phyloP scores from a whole-genome alignment of 2,888 invertebrate genomes.

The Diploptera punctata region DNA sequence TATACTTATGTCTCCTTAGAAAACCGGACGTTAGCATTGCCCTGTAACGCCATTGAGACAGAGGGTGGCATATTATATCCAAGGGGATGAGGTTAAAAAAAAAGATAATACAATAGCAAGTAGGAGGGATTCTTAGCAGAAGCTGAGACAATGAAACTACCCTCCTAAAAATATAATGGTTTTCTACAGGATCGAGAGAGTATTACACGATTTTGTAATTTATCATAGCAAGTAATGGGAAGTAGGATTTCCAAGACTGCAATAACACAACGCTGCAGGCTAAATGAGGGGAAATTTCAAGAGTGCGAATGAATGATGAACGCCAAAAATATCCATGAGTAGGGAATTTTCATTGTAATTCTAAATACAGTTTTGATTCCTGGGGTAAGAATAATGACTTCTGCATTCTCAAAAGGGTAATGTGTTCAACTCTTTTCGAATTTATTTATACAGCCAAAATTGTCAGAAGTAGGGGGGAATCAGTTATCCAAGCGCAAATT shows the following conservation, averaged over 20 bases:
- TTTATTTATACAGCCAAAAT: no score
- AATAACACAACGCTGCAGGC: background rate
- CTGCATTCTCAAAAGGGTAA: background rate
- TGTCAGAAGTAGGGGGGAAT: no score
- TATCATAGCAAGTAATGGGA: conserved; percentile 3
- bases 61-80: no score
- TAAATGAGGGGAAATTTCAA: background rate
- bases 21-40: conserved; percentile 5
- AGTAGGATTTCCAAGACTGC: background rate
- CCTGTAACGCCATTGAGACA: background rate
- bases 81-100: background rate
- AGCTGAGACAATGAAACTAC: conserved; percentile 19
- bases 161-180: conserved; percentile 23
- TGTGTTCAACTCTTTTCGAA: no score
- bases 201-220: conserved; percentile 16
- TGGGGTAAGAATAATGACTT: background rate
- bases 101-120: background rate
- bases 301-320: conserved; percentile 11
- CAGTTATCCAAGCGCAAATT: no score
- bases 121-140: background rate
- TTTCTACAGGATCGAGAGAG: background rate
- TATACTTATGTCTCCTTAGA: conserved; percentile 5
- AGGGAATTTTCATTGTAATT: conserved; percentile 11
- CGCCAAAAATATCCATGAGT: background rate
- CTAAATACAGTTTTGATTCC: background rate